Conservation (phyloP, 2,888 invertebrate species). For the Ormyrus thymus region DNA sequence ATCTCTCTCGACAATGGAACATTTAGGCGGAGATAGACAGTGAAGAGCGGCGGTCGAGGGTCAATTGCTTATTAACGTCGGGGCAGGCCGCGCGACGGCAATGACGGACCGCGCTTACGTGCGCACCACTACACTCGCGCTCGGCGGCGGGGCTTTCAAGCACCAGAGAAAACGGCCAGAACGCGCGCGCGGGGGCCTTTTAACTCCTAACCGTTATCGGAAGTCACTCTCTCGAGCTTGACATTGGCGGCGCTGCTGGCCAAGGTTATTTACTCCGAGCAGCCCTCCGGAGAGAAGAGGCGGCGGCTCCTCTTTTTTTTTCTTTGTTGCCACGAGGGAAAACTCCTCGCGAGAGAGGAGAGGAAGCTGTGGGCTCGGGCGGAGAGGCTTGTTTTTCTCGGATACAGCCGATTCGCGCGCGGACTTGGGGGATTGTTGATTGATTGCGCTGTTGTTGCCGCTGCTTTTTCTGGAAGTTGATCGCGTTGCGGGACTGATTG, state of each 20-base stretch:
- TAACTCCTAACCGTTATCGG: conserved; percentile 54
- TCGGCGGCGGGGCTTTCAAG: background rate
- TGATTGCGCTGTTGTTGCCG: no score
- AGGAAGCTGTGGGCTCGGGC: no score
- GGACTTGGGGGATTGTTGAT: no score
- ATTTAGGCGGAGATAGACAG: conserved; percentile 58
- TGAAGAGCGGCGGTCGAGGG: conserved; percentile 63
- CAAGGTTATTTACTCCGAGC: no score
- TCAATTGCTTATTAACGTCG: conserved; percentile 73
- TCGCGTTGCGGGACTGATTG: no score
- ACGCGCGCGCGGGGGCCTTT: conserved; percentile 20
- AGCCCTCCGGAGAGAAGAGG: background rate
- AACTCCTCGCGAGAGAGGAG: background rate
- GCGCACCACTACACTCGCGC: background rate
- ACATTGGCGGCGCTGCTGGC: conserved; percentile 34
- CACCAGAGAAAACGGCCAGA: no score
- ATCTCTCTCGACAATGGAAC: conserved; percentile 61
- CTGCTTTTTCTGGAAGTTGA: no score
- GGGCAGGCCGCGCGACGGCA: conserved; percentile 48
- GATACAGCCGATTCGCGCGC: no score
- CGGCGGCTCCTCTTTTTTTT: background rate
- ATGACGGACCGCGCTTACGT: conserved; percentile 55
- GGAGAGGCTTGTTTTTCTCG: no score
- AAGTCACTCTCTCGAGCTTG: conserved; percentile 54
- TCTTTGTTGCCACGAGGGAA: background rate